Conservation (phyloP, 2,797 vertebrate genomes). For the Clarias fuscus region DNA sequence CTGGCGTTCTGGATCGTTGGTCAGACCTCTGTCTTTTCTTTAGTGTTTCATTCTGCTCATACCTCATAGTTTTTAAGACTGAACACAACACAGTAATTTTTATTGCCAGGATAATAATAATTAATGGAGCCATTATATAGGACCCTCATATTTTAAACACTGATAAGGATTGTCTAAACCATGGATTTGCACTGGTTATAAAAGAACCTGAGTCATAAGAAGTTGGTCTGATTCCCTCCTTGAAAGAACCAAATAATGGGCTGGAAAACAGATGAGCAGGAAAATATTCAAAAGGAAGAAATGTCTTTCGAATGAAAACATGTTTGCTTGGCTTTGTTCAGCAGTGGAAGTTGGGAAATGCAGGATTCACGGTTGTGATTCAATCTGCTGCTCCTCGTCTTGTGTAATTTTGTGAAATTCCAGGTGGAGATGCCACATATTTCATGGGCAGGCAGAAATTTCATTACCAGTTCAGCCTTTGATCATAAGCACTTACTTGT, state of each 20-base stretch:
- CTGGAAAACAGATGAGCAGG: neutral
- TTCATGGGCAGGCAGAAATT: neutral
- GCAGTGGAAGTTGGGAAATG: conserved; percentile 20
- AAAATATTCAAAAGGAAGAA: neutral
- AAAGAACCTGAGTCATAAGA: neutral
- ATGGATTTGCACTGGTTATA: neutral
- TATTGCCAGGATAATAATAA: neutral
- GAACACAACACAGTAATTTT: neutral
- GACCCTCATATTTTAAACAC: neutral
- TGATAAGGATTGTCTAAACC: neutral
- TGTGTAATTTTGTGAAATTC: conserved; percentile 16
- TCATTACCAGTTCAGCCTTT: neutral
- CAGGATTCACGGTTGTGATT: conserved; percentile 2
- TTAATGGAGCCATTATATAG: neutral
- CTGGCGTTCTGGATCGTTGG: no score
- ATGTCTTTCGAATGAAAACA: neutral
- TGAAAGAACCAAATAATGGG: neutral
- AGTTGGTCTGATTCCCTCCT: neutral
- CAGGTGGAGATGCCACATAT: neutral
- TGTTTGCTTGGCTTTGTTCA: neutral
- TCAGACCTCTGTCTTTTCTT: no score
- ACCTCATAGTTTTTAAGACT: no score
- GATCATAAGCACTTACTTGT: neutral
- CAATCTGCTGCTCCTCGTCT: neutral
- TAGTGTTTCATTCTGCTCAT: no score